Base-by-base conservation (phyloP, 2,113 vertebrate genomes). In the Aix galericulata region DNA sequence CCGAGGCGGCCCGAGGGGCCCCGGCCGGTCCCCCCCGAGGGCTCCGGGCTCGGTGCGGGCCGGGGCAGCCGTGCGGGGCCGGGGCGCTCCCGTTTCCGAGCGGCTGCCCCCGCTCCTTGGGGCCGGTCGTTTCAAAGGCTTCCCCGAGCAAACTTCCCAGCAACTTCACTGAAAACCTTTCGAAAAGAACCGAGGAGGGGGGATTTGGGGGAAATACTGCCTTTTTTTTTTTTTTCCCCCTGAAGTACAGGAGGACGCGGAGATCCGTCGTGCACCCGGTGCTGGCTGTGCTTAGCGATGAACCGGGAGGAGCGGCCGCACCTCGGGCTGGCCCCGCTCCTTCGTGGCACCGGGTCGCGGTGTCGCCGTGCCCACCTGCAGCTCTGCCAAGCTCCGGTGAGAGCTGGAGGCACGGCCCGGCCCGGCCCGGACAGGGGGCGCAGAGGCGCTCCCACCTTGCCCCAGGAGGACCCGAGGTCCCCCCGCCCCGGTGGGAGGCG, bases 401-500 rank as follows among this genome's bases (percentile, higher is more conserved):
- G 50, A 52, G 50, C 50, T 25, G 50, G 50, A 23, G 50, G 23
- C 23, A 25, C 23, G 13, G 46, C 46, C 5, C 9, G 46, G 46
- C 46, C 21, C 46, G 20, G 46, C 46, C 3, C 20, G 50, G 23
- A 23, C 23, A 23, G 50, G 50, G 13, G 23, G 50, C 23, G 23
- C 67, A 85, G 91, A 66, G 20, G 20, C 46, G 46, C 46, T 48
- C 46, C 46, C 46, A 48, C 20, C 46, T 50, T 25, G 84, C 87
- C 42, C 16, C 62, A 31, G 73, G 72, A 74, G 91, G 92, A 97
- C 68, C 46, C 20, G 46, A 10, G 46, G 46, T 6, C 46, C 20
- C 46, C 93, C 95, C 81, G 86, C 88, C 94, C 46, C 46, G 20
- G 20, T 80, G 96, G 72, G 79, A 84, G 82, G 29, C 50, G 50